Conservation (phyloP, 2,888 invertebrate genomes). For the Agonopterix alstromeriana region DNA sequence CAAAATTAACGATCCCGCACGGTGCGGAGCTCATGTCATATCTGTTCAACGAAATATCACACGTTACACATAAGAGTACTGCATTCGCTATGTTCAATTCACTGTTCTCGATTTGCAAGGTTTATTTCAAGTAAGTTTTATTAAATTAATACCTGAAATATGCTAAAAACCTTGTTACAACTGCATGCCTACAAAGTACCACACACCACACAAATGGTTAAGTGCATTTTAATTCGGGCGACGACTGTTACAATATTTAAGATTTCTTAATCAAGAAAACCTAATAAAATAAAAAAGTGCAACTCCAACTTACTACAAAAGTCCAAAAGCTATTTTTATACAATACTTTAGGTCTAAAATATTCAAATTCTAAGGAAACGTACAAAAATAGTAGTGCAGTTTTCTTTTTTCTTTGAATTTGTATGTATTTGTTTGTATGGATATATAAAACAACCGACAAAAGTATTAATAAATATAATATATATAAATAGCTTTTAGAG, state of each 20-base stretch:
- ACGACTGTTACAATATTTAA: not conserved
- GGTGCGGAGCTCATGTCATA: conserved; percentile 80
- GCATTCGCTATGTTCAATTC: conserved; percentile 76
- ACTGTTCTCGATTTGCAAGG: conserved; percentile 72
- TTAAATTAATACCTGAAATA: not conserved
- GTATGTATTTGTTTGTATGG: too few species aligned
- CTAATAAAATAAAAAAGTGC: too few species aligned
- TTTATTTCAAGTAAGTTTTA: conserved; percentile 75
- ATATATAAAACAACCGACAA: too few species aligned
- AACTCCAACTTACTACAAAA: too few species aligned
- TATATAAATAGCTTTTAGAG: too few species aligned
- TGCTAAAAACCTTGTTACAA: not conserved
- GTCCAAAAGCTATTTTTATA: too few species aligned
- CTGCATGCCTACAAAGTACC: not conserved
- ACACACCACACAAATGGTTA: not conserved
- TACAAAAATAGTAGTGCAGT: too few species aligned
- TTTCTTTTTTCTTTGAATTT: too few species aligned
- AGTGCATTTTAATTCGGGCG: not conserved
- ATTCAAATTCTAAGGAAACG: too few species aligned
- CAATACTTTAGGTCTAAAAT: too few species aligned
- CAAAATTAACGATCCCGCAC: conserved; percentile 36
- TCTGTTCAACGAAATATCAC: conserved; percentile 78
- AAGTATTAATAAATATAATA: too few species aligned
- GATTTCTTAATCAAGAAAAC: too few species aligned
- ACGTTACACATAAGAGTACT: conserved; percentile 74